Percentiles rank a stretch among this genome's conserved stretches.
These are phyloP conservation scores for Pardosa pseudoannulata DNA, from an alignment of 2,888 invertebrate species.

Conservation along the genomic window DNA sequence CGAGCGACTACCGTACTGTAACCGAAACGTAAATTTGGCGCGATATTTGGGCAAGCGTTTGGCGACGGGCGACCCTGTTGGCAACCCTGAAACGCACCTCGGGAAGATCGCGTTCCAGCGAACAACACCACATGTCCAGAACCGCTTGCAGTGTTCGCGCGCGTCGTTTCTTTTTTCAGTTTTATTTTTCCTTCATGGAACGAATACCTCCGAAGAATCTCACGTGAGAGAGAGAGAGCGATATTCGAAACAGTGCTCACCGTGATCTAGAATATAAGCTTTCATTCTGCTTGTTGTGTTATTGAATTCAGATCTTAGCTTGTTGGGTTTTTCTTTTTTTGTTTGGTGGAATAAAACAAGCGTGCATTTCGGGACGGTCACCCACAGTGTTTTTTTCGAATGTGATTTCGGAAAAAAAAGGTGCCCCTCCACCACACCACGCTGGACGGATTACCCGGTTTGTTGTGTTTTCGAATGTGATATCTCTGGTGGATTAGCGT, in stretches of 20 bases:
- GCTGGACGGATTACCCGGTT: neutral
- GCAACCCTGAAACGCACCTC: conserved; percentile 45
- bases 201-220: conserved; percentile 21
- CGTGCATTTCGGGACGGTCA: too few species aligned
- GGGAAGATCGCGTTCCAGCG: conserved; percentile 28
- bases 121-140: conserved; percentile 37
- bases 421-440: too few species aligned
- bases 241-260: conserved; percentile 54
- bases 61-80: neutral
- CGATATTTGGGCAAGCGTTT: too few species aligned
- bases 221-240: conserved; percentile 36
- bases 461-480: conserved; percentile 57
- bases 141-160: neutral
- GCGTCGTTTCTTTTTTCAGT: too few species aligned
- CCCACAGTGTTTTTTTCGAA: too few species aligned
- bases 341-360: too few species aligned
- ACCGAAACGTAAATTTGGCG: conserved; percentile 1
- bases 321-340: neutral
- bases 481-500: neutral
- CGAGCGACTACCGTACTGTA: too few species aligned
- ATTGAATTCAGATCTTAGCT: too few species aligned
- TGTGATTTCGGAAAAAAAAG: neutral
- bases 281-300: too few species aligned
- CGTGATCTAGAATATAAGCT: neutral
- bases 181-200: conserved; percentile 43